A percentile compares a stretch with the other conserved stretches of the same genome.
Conservation (phyloP, 2,797 vertebrate species). For the Heteromormyrus szaboi region DNA sequence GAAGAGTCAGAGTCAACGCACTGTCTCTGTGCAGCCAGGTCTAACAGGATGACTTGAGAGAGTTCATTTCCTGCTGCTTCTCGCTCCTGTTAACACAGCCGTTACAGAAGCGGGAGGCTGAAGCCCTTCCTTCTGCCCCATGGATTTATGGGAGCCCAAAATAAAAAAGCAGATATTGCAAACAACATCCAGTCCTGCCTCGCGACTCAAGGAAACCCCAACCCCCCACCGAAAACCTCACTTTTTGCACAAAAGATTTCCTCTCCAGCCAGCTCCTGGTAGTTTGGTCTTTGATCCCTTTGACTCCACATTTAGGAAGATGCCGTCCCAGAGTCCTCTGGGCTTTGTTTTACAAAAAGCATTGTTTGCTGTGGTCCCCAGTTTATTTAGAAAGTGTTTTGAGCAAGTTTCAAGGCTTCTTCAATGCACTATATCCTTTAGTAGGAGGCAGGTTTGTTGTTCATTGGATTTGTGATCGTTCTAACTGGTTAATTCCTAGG, state of each 20-base stretch:
- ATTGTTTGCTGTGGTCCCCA: not conserved
- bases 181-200: not conserved
- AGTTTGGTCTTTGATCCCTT: not conserved
- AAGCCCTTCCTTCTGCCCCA: slow-evolving; percentile 4
- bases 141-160: slow-evolving; percentile 8
- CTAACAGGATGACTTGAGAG: slow-evolving; percentile 7
- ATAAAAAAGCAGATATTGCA: not conserved
- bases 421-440: not conserved
- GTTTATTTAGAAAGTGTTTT: not conserved
- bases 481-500: not conserved
- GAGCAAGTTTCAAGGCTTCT: not conserved
- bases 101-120: not conserved
- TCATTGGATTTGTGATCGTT: not conserved
- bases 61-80: slow-evolving; percentile 4
- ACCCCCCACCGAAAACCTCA: not conserved
- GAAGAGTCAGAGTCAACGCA: not conserved
- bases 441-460: not conserved
- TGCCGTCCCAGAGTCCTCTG: not conserved
- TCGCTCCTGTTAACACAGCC: slow-evolving; percentile 14
- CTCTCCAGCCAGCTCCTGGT: not conserved
- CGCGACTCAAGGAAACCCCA: not conserved
- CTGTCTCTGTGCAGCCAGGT: not conserved
- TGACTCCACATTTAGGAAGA: not conserved
- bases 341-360: not conserved
- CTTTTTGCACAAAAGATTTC: slow-evolving; percentile 4